phyloP scores from a whole-genome alignment of 2,797 vertebrate genomes.

The Malacoctenus gilli region DNA sequence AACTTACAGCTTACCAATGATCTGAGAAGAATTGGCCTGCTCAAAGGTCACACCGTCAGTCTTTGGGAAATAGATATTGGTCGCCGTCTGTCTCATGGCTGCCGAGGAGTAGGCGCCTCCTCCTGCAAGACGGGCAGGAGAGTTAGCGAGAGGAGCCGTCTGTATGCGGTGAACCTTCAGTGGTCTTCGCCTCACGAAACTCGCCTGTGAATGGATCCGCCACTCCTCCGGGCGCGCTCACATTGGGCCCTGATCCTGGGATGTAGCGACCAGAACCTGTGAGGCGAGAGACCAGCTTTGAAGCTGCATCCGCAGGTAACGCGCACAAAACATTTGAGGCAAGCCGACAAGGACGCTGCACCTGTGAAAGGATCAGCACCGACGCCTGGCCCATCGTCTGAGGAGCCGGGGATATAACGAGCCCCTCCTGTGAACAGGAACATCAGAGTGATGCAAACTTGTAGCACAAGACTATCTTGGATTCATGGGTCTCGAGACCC shows the following conservation, averaged over 20 bases:
- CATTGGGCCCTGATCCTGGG: constrained; percentile 65
- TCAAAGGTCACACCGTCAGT: constrained; percentile 94
- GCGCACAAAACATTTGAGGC: not conserved
- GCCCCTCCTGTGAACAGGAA: constrained; percentile 83
- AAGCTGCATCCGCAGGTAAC: not conserved
- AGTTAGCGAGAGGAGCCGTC: not conserved
- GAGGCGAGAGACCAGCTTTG: not conserved
- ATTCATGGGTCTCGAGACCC: no score
- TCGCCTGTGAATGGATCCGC: constrained; percentile 82
- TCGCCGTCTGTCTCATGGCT: constrained; percentile 61
- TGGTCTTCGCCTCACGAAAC: no score
- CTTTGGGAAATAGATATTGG: constrained; percentile 96
- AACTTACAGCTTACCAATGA: constrained; percentile 88
- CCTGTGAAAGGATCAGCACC: constrained; percentile 93
- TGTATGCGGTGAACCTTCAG: no score
- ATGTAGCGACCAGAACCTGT: constrained; percentile 87
- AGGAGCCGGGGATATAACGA: constrained; percentile 88
- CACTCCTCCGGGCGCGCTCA: constrained; percentile 53
- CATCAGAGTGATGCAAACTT: no score
- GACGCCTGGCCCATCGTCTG: constrained; percentile 61
- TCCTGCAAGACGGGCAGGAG: constrained; percentile 69
- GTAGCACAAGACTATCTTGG: not conserved
- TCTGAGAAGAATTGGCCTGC: constrained; percentile 91
- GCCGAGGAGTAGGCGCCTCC: constrained; percentile 86
- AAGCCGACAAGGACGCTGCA: constrained; percentile 44